phyloP scores from a whole-genome alignment of 2,888 invertebrate genomes.

The Cryptocheilus praepositus region DNA sequence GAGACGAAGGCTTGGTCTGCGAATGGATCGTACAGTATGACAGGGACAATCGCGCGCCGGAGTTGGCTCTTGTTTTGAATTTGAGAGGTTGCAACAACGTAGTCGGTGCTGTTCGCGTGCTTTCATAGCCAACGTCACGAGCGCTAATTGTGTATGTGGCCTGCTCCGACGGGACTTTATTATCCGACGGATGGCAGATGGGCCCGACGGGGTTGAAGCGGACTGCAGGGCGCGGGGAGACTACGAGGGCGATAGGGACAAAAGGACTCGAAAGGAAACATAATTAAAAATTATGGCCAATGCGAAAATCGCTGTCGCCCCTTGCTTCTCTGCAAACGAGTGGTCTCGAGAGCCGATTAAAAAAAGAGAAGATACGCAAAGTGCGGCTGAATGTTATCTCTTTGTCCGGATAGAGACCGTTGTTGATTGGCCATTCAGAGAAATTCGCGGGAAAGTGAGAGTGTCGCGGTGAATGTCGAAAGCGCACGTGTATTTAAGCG shows the following conservation, averaged over 20 bases:
- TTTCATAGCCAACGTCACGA: constrained; percentile 32
- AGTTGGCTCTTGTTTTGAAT: constrained; percentile 28
- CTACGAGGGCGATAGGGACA: constrained; percentile 20
- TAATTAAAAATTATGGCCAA: constrained; percentile 52
- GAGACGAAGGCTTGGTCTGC: no score
- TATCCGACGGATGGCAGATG: constrained; percentile 42
- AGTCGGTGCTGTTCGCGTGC: constrained; percentile 8
- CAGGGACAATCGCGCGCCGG: constrained; percentile 32
- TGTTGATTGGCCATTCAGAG: no score
- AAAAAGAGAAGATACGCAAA: no score
- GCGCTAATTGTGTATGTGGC: constrained; percentile 43
- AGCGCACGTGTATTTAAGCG: not conserved
- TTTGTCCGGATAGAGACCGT: no score
- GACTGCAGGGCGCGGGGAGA: not conserved
- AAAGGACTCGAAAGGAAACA: constrained; percentile 39
- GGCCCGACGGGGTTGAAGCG: constrained; percentile 10
- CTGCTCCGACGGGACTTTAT: constrained; percentile 41
- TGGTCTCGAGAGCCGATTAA: no score
- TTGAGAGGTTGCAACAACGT: constrained; percentile 28
- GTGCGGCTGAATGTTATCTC: no score
- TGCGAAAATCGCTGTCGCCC: constrained; percentile 22
- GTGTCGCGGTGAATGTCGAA: not conserved
- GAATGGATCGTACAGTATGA: no score
- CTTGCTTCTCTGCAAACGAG: not conserved
- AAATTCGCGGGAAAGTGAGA: not conserved